Conservation (phyloP, 2,113 vertebrate genomes). For the Brachypteracias leptosomus region DNA sequence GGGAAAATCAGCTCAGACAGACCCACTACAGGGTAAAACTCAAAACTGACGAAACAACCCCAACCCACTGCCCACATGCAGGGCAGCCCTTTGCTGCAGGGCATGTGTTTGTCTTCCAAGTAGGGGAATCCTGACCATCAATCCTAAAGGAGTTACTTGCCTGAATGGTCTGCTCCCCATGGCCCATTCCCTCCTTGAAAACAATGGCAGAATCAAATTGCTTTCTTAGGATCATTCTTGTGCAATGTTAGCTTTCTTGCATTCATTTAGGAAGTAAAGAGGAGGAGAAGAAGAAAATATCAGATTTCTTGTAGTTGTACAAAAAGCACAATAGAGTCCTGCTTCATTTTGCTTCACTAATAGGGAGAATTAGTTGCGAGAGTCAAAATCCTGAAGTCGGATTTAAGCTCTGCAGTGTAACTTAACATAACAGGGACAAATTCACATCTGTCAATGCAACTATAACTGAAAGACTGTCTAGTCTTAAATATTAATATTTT, state of each 20-base stretch:
- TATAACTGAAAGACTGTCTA: not conserved
- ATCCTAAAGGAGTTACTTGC: not conserved
- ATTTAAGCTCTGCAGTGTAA: not conserved
- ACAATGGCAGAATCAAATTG: not conserved
- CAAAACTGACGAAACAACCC: not conserved
- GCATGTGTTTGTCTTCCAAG: not conserved
- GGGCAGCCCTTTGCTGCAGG: not conserved
- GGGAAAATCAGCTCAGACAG: too few species aligned
- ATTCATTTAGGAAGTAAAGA: not conserved
- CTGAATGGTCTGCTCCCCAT: not conserved
- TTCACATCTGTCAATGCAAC: not conserved
- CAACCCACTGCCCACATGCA: rapidly evolving
- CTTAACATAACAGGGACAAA: not conserved
- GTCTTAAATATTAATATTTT: not conserved
- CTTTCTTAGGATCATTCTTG: not conserved
- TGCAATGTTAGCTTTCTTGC: not conserved
- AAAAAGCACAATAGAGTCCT: not conserved
- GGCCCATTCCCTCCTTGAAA: not conserved
- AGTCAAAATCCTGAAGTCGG: not conserved
- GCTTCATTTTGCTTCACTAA: not conserved
- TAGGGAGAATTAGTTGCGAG: not conserved
- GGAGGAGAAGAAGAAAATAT: not conserved
- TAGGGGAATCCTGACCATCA: not conserved
- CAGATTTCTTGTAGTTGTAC: not conserved
- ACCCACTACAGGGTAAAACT: not conserved